Base-by-base conservation (phyloP, 2,888 invertebrate species). In the Aphrophora alni region DNA sequence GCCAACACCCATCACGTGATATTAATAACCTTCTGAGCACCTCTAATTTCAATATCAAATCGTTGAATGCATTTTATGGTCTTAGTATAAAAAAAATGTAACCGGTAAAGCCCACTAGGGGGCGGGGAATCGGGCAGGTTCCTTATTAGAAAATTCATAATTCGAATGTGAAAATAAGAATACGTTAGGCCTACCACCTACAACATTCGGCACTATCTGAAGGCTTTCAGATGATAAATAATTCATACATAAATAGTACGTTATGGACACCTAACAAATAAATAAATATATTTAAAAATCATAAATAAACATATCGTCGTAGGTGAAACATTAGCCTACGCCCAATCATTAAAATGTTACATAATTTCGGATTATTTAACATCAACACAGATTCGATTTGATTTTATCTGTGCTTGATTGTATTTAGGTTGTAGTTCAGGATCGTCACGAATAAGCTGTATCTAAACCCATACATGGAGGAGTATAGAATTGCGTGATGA, bases 1-100 rank as follows among this genome's bases (percentile, higher is more conserved):
- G 59, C n/a, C 59, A 21, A 59, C 59, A 59, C 59, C 59, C 59
- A 21, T 21, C 59, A 3, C 21, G 4, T 4, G 59, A 21, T 59
- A 59, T 59, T 59, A 59, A 44, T 44, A 59, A 21, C 21, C 59
- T 33, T 33, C 8, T 4, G 44, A 14, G 44, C 44, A 17, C 44
- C 44, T 59, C 59, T 59, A 59, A 59, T 59, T 59, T 59, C 59
- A 59, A 59, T 59, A 59, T 59, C 59, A 59, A 59, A 59, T 59
- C 59, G 59, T n/a, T 21, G 44, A 33, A 33, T 33, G 33, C 33
- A 33, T 33, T 33, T 33, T 33, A 33, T 8, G 33, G 33, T 8
- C 33, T 33, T 33, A 12, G 44, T 44, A 14, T 2, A 44, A 44
- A 59, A 59, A 59, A 59, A 44, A 44, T n/a, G 14, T 44, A 14